Evolutionary conservation across 1,140 invertebrate species (phyloP).

Genomic region (Penaeus vannamei): DNA sequence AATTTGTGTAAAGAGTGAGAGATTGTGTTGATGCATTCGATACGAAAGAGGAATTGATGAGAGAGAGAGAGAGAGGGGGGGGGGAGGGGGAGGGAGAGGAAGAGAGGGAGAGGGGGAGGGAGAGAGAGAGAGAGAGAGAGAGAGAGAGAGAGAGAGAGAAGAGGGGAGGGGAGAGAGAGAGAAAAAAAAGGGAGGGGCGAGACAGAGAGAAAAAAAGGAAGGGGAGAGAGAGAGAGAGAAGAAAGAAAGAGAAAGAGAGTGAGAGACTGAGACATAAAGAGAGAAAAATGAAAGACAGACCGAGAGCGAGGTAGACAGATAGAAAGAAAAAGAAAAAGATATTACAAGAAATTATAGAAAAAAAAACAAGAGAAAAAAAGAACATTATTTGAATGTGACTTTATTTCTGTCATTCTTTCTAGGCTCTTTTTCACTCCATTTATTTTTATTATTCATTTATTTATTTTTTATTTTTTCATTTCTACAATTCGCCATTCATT

Average conservation of each 20-base stretch:
- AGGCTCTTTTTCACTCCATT: too few relatives aligned
- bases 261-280: background rate
- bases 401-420: too few relatives aligned
- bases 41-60: background rate
- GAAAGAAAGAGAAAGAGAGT: conserved; percentile 30
- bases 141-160: background rate
- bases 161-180: background rate
- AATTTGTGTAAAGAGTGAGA: too few relatives aligned
- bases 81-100: background rate
- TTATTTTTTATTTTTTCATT: too few relatives aligned
- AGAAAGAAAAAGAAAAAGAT: too few relatives aligned
- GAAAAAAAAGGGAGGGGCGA: background rate
- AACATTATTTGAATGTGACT: too few relatives aligned
- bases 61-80: background rate
- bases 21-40: too few relatives aligned
- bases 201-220: conserved; percentile 22
- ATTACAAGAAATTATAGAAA: too few relatives aligned
- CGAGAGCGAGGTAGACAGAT: background rate
- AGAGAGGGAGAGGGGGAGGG: background rate
- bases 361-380: too few relatives aligned
- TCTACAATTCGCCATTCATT: too few relatives aligned
- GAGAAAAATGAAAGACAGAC: conserved; percentile 7
- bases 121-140: background rate
- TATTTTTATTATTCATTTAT: too few relatives aligned
- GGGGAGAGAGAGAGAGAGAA: conserved; percentile 2